A percentile compares a stretch with the other conserved stretches of the same genome.
Evolutionary conservation across 2,797 vertebrate genomes (phyloP).

Genomic region (Chromobotia macracanthus): DNA sequence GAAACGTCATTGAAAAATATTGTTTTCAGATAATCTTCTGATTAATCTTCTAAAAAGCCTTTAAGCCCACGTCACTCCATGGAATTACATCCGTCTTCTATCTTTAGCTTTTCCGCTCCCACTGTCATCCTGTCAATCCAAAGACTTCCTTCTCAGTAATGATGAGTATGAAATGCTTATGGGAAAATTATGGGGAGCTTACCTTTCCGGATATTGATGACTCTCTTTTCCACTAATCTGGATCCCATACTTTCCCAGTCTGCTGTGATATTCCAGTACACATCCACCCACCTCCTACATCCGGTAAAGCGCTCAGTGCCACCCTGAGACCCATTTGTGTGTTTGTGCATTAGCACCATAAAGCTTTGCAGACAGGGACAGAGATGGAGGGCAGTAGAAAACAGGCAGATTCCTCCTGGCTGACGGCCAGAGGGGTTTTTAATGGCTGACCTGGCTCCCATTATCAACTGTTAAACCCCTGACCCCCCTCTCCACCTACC

Average conservation of each 20-base stretch:
- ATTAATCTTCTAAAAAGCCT: too few relatives aligned
- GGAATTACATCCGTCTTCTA: neutral
- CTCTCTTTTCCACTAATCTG: slow-evolving; percentile 29
- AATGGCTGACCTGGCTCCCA: slow-evolving; percentile 62
- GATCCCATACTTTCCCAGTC: slow-evolving; percentile 45
- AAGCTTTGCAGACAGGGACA: slow-evolving; percentile 50
- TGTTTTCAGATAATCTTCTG: too few relatives aligned
- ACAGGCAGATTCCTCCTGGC: slow-evolving; percentile 51
- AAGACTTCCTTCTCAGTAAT: slow-evolving; percentile 25
- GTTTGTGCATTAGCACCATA: slow-evolving; percentile 54
- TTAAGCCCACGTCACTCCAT: neutral
- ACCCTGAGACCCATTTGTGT: slow-evolving; percentile 51
- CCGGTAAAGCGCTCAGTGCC: slow-evolving; percentile 47
- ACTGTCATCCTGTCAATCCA: slow-evolving; percentile 8
- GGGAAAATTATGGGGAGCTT: slow-evolving; percentile 10
- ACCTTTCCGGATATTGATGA: slow-evolving; percentile 33
- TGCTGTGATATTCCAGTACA: slow-evolving; percentile 51
- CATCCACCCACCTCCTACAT: slow-evolving; percentile 32
- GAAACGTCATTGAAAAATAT: too few relatives aligned
- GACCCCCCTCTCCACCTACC: slow-evolving; percentile 45
- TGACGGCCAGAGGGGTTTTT: slow-evolving; percentile 55
- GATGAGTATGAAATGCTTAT: slow-evolving; percentile 29
- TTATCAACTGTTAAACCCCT: slow-evolving; percentile 62
- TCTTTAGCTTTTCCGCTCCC: neutral
- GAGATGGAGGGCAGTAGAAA: slow-evolving; percentile 47